Base-by-base conservation (phyloP, 2,888 invertebrate genomes). In the Cinara cedri region DNA sequence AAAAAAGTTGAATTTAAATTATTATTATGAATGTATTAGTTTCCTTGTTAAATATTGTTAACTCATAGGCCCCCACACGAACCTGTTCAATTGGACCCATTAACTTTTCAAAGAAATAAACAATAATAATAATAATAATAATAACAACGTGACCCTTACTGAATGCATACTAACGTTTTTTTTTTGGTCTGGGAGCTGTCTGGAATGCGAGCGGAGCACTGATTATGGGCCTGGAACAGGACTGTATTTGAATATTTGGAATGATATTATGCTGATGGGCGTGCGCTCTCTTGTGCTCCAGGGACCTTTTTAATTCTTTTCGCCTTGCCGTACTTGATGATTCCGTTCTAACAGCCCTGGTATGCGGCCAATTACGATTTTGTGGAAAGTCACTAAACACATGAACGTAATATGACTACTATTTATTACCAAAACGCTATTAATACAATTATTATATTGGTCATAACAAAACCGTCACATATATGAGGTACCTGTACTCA, bases 401-500 rank as follows among this genome's bases (percentile, higher is more conserved):
- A 42, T 34, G 51, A 54, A 63, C 70, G 34, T 6, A 34, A 4
- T 6, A 34, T 34, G 34, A 34, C 34, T 3, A 34, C 34, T 4
- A 34, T 34, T 3, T 34, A 34, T 4, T 6, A 34, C 6, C 3
- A 34, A 34, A 34, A 6, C 6, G 34, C 3, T 34, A 34, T 6
- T 34, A 34, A 34, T 16, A 81, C 55, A 54, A 54, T 11, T 13
- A 14, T 44, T n/a, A 71, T n/a, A 14, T 9, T 66, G 19, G 44
- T 10, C 19, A 60, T 46, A 1, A 55, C 21, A n/a, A 11, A 70
- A 54, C 65, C 11, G 55, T 72, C 8, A 34, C n/a, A 1, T 72
- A n/a, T 21, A 66, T 46, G 70, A 55, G 62, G 70, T 81, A 89
- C 89, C 88, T 89, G 85, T 89, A 89, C 84, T 89, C 89, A 84